Percentiles rank a stretch among this genome's conserved stretches.
phyloP scores from a whole-genome alignment of 2,113 vertebrate genomes.

The Phylloscopus trochilus region DNA sequence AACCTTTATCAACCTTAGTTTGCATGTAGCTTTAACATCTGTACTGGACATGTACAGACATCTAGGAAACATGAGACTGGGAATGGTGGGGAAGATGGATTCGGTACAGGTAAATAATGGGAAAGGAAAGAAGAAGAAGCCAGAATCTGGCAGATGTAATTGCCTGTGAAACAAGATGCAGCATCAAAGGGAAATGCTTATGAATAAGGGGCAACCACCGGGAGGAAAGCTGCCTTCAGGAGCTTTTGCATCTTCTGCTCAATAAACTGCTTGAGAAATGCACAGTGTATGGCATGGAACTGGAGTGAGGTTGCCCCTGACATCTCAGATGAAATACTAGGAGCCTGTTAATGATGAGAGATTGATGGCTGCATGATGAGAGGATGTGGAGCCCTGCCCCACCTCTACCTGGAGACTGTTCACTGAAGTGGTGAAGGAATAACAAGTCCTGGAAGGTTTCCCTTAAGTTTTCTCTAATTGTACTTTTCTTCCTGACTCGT shows the following conservation, averaged over 20 bases:
- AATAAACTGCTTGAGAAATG: not conserved
- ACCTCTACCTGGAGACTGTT: not conserved
- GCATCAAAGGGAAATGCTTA: not conserved
- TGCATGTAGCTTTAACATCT: not conserved
- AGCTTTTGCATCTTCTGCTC: not conserved
- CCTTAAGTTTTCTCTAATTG: not conserved
- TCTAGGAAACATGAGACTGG: not conserved
- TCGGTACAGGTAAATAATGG: not conserved
- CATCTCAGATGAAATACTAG: not conserved
- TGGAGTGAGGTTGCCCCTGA: not conserved
- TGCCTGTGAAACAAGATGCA: not conserved
- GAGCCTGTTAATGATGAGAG: not conserved
- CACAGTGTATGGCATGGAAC: not conserved
- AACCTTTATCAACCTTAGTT: not conserved
- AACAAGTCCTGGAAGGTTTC: not conserved
- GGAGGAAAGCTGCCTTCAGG: not conserved
- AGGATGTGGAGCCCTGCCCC: not conserved
- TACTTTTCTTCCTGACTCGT: not conserved
- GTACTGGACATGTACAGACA: not conserved
- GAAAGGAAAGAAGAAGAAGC: not conserved
- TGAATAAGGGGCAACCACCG: not conserved
- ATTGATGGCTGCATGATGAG: not conserved
- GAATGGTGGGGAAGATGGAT: not conserved
- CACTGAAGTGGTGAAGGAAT: not conserved
- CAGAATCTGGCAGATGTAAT: not conserved